These are phyloP conservation scores for Rhinella marina DNA, from an alignment of 2,797 vertebrate genomes.

Conservation along the genomic window DNA sequence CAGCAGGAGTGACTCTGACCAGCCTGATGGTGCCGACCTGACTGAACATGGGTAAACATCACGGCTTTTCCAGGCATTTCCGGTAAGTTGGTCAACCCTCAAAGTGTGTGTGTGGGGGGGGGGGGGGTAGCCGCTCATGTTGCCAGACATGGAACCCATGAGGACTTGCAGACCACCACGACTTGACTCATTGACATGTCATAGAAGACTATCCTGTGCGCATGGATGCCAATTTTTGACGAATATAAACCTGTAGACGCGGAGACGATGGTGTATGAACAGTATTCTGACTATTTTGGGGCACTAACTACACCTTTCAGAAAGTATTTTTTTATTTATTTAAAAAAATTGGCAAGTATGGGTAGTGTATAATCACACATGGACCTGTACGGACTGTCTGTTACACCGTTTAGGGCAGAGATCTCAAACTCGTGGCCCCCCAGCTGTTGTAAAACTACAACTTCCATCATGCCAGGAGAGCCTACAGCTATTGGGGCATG, in stretches of 20 bases:
- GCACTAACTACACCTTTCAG: not conserved
- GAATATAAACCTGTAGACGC: too few species aligned
- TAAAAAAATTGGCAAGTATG: too few species aligned
- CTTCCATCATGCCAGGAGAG: too few species aligned
- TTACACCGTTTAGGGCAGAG: not conserved
- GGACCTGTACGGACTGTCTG: not conserved
- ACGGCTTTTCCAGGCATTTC: constrained; percentile 92
- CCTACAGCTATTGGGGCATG: too few species aligned
- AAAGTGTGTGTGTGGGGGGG: too few species aligned
- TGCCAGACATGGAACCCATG: not conserved
- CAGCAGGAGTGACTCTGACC: not conserved
- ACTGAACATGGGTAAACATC: constrained; percentile 85
- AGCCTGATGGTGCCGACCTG: not conserved
- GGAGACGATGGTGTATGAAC: not conserved
- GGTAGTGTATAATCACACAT: too few species aligned
- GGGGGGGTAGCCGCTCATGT: not conserved
- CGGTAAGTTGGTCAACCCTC: constrained; percentile 75
- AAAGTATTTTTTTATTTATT: not conserved
- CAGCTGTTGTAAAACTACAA: too few species aligned
- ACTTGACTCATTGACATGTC: not conserved
- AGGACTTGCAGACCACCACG: not conserved
- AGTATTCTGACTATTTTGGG: not conserved
- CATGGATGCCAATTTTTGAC: not conserved
- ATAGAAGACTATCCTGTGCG: not conserved
- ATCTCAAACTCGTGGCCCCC: too few species aligned